These are phyloP conservation scores for Hedya salicella DNA, from an alignment of 2,888 invertebrate species.

Conservation along the genomic window DNA sequence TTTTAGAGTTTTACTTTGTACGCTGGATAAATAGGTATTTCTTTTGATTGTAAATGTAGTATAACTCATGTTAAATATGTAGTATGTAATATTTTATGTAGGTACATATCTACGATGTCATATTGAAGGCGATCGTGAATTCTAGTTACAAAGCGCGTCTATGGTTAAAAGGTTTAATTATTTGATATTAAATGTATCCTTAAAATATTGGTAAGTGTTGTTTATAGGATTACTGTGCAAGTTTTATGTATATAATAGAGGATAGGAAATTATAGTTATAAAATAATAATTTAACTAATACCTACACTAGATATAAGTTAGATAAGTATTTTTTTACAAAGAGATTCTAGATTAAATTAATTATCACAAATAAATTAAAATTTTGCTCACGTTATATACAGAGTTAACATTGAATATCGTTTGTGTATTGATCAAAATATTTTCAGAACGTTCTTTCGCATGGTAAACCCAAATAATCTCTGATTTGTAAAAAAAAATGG, in stretches of 20 bases:
- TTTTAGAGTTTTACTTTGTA: neutral
- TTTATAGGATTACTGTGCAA: slow-evolving; percentile 8
- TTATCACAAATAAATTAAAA: slow-evolving; percentile 30
- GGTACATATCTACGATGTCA: too few relatives aligned
- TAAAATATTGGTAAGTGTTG: neutral
- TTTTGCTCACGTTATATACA: slow-evolving; percentile 27
- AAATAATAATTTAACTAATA: slow-evolving; percentile 37
- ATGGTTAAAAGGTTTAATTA: slow-evolving; percentile 16
- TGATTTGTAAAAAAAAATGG: too few relatives aligned
- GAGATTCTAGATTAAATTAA: slow-evolving; percentile 27
- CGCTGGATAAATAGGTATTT: neutral
- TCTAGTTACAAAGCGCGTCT: neutral
- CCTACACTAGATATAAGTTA: slow-evolving; percentile 14
- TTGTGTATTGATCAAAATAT: neutral
- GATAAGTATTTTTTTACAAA: slow-evolving; percentile 32
- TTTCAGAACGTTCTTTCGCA: neutral
- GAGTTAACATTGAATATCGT: neutral
- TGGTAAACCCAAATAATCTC: too few relatives aligned
- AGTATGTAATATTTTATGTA: too few relatives aligned
- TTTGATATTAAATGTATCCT: slow-evolving; percentile 3
- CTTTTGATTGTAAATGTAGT: neutral
- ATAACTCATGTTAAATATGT: too few relatives aligned
- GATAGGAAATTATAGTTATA: slow-evolving; percentile 8
- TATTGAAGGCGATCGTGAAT: too few relatives aligned
- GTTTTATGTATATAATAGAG: slow-evolving; percentile 26